phyloP scores from a whole-genome alignment of 2,797 vertebrate species.

The Capromys pilorides region DNA sequence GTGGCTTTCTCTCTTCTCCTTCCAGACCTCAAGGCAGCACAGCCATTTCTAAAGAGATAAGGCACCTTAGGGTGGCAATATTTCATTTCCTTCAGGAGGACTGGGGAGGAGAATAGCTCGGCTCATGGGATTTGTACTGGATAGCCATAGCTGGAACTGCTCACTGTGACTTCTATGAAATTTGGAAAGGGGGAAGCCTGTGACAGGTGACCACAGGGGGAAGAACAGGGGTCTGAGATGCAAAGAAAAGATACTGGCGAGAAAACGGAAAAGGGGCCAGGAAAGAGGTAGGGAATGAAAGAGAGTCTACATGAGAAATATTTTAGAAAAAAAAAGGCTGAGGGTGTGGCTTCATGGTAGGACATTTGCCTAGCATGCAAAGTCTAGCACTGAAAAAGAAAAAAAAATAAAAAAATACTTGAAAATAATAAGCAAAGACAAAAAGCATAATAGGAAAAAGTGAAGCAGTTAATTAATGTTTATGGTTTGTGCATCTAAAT shows the following conservation, averaged over 20 bases:
- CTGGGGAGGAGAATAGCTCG: neutral
- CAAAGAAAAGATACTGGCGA: neutral
- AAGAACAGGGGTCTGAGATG: neutral
- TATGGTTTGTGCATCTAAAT: neutral
- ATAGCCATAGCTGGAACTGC: neutral
- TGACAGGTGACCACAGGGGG: rapidly evolving
- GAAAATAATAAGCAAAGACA: neutral
- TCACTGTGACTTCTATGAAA: neutral
- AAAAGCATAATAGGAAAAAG: neutral
- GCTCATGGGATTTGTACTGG: neutral
- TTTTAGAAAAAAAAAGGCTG: neutral
- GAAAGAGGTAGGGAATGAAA: neutral
- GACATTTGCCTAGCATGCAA: neutral
- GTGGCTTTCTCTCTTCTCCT: neutral
- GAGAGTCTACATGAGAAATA: neutral
- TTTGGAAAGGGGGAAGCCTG: neutral
- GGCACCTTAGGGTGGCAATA: neutral
- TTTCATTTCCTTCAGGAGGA: neutral
- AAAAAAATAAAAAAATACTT: neutral
- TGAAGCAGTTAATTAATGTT: neutral
- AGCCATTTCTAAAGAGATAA: neutral
- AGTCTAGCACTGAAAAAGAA: too few relatives aligned
- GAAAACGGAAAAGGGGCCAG: neutral
- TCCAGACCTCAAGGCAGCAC: neutral
- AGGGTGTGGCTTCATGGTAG: neutral